Conservation (phyloP, 37 sponge, comb jelly and placozoan genomes). For the Chondrosia reniformis region DNA sequence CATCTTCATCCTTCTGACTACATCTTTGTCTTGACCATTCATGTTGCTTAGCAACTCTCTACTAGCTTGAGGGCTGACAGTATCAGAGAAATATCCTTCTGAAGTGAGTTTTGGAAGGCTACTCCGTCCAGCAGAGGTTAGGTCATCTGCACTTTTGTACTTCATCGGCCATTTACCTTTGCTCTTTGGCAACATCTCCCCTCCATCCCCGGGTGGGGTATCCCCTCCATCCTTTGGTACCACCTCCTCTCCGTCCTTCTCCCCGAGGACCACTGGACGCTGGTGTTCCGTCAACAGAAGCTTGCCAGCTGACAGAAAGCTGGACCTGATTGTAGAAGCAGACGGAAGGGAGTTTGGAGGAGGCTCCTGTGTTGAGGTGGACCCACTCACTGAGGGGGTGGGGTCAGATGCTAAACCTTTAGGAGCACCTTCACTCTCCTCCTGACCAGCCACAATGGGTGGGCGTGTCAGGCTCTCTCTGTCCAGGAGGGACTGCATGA, state of each 20-base stretch:
- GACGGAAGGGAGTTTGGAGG: background rate
- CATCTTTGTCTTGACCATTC: background rate
- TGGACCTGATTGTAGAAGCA: background rate
- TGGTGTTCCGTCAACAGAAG: constrained; percentile 6
- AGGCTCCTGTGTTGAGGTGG: background rate
- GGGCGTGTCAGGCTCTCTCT: constrained; percentile 26
- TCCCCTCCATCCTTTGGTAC: background rate
- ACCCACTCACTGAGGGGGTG: background rate
- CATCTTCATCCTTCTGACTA: too few relatives aligned
- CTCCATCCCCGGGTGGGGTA: too few relatives aligned
- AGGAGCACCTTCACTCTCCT: background rate
- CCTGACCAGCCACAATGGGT: constrained; percentile 24
- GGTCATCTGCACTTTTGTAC: too few relatives aligned
- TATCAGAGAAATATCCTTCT: constrained; percentile 11
- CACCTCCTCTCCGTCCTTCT: constrained; percentile 9
- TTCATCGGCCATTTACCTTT: too few relatives aligned
- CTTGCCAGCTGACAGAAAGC: constrained; percentile 6
- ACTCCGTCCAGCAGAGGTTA: too few relatives aligned
- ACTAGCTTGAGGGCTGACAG: constrained; percentile 8
- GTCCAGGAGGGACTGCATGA: constrained; percentile 20
- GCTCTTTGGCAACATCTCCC: too few relatives aligned
- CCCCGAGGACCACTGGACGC: constrained; percentile 14
- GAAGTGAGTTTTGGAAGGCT: background rate
- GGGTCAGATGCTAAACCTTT: background rate
- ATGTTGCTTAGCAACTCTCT: background rate